A percentile compares a stretch with the other conserved stretches of the same genome.
These are phyloP conservation scores for Grallaria varia DNA, from an alignment of 2,113 vertebrate species.

Conservation along the genomic window DNA sequence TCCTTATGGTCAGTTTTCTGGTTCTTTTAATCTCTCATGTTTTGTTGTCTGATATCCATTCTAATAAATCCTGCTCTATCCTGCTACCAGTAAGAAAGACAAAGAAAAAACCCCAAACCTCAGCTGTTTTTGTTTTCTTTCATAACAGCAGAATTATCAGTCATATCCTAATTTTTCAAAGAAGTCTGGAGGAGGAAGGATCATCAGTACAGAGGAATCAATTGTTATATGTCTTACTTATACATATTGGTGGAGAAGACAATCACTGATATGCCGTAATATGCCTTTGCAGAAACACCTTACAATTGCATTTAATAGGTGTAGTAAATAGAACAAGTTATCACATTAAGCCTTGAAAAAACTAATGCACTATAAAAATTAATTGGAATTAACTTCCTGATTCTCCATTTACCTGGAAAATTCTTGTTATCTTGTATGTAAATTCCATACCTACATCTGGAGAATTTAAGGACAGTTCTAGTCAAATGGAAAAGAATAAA, in stretches of 20 bases:
- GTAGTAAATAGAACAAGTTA: no score
- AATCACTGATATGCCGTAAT: no score
- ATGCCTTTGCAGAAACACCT: no score
- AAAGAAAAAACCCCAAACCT: rapidly evolving
- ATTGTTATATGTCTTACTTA: background rate
- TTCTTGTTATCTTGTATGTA: background rate
- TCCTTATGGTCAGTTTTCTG: background rate
- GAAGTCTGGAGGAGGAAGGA: background rate
- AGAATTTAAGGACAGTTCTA: background rate
- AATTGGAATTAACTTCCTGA: background rate
- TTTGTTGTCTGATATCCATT: background rate
- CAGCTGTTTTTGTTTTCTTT: background rate
- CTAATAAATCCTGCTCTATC: background rate
- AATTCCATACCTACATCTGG: background rate
- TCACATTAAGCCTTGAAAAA: background rate
- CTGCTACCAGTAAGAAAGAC: background rate
- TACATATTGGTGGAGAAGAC: no score
- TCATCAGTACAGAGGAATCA: background rate
- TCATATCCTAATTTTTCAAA: background rate
- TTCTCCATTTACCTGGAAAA: background rate
- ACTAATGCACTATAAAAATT: background rate
- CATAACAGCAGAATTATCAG: background rate
- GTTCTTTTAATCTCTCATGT: background rate
- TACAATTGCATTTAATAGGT: no score
- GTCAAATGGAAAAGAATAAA: background rate